Evolutionary conservation across 2,113 vertebrate genomes (phyloP).

Genomic region (Triplophysa dalaica): DNA sequence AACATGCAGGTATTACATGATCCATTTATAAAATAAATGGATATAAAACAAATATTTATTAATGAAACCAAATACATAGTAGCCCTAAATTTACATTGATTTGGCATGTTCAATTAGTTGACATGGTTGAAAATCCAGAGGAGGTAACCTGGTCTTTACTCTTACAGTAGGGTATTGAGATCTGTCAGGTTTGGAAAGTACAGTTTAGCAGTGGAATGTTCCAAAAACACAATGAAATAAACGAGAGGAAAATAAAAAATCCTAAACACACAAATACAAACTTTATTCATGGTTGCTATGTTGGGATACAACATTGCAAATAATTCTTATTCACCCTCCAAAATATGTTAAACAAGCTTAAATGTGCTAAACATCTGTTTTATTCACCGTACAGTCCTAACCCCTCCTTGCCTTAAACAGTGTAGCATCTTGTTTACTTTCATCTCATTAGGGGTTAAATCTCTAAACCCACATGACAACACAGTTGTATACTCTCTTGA

Average conservation of each 20-base stretch:
- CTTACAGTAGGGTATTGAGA: background rate
- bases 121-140: background rate
- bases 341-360: background rate
- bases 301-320: background rate
- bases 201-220: constrained; percentile 10
- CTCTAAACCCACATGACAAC: constrained; percentile 28
- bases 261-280: no score
- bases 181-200: constrained; percentile 7
- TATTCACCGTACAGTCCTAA: background rate
- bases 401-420: constrained; percentile 10
- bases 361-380: background rate
- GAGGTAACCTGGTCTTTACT: constrained; percentile 7
- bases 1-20: background rate
- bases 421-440: constrained; percentile 12
- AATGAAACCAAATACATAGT: no score
- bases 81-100: no score
- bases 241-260: no score
- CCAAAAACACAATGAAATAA: background rate
- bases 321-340: background rate
- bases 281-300: no score
- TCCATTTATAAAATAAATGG: no score
- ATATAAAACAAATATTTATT: no score
- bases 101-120: no score
- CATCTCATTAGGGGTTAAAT: constrained; percentile 25
- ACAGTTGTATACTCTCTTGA: constrained; percentile 24